Conservation (phyloP, 2,888 invertebrate genomes). For the Coelinius sp. region DNA sequence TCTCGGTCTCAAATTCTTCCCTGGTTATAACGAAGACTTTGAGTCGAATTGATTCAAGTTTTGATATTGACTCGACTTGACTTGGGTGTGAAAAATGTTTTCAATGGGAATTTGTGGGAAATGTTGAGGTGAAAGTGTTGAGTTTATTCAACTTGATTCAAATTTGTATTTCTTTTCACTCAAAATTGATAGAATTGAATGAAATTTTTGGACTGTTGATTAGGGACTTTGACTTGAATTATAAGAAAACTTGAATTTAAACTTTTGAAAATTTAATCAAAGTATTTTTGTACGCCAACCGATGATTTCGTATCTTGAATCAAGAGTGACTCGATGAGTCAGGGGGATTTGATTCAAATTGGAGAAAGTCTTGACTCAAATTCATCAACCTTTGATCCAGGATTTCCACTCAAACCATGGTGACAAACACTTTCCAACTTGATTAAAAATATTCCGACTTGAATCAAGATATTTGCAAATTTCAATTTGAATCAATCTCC, state of each 20-base stretch:
- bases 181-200: neutral
- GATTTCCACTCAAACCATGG: no score
- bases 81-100: neutral
- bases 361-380: no score
- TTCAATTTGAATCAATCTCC: neutral
- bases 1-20: conserved; percentile 27
- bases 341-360: neutral
- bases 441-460: neutral
- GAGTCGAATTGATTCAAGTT: neutral
- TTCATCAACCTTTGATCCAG: no score
- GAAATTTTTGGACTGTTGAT: neutral
- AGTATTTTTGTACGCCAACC: neutral
- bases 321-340: neutral
- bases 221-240: neutral
- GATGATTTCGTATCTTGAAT: no score
- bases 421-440: no score
- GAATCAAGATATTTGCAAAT: neutral
- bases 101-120: neutral
- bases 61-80: neutral
- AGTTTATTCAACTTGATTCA: neutral
- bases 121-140: neutral
- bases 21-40: conserved; percentile 3
- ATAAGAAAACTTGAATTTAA: neutral
- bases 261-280: neutral
- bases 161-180: neutral